A percentile compares a stretch with the other conserved stretches of the same genome.
These are phyloP conservation scores for Nycticebus coucang DNA, from an alignment of 2,113 vertebrate genomes.

Conservation along the genomic window DNA sequence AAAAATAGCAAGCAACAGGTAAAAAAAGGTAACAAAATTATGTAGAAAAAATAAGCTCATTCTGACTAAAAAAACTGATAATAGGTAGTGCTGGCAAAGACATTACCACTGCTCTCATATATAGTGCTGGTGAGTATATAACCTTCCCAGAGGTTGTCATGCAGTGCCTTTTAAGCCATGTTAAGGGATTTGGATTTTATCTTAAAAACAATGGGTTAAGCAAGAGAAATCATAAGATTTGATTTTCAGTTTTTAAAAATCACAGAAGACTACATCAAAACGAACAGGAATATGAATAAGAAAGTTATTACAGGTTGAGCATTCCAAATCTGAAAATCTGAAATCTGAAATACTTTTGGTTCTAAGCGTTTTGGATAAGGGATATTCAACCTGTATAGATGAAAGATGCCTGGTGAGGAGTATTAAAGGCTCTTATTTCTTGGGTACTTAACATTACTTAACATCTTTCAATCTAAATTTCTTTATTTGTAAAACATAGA, in stretches of 20 bases:
- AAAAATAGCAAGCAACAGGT: background rate
- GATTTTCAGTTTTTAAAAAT: slow-evolving; percentile 1
- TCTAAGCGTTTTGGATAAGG: too few relatives aligned
- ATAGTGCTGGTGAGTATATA: background rate
- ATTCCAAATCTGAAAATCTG: background rate
- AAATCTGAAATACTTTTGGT: background rate
- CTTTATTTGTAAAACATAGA: slow-evolving; percentile 41
- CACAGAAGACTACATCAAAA: background rate
- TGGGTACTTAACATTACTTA: background rate
- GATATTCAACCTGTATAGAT: too few relatives aligned
- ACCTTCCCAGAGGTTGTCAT: background rate
- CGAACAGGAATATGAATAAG: background rate
- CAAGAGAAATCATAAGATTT: background rate
- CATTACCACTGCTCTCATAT: background rate
- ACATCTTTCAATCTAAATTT: slow-evolving; percentile 27
- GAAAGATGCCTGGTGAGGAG: too few relatives aligned
- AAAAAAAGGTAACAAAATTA: background rate
- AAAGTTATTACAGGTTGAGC: background rate
- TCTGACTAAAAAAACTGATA: background rate
- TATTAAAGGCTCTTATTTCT: background rate
- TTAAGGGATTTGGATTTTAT: slow-evolving; percentile 16
- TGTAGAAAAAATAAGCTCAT: background rate
- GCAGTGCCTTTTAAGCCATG: background rate
- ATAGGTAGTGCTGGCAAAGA: background rate
- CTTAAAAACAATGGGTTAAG: background rate